Conservation (phyloP, 1,140 invertebrate species). For the Drosophila nasuta region DNA sequence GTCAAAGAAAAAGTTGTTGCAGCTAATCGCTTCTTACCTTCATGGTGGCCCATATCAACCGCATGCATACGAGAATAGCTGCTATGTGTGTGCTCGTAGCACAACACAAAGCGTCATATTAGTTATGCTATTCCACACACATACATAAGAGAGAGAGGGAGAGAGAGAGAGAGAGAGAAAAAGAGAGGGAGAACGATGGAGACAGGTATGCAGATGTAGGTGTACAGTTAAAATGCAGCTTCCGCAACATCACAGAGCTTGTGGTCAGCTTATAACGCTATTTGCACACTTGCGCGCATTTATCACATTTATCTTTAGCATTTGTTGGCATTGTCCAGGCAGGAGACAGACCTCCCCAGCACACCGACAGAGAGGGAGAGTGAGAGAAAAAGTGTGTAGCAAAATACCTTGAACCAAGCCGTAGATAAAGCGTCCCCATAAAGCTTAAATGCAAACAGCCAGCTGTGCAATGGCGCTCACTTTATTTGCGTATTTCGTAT, state of each 20-base stretch:
- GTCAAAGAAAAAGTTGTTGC: conserved; percentile 18
- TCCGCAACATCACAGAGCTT: conserved; percentile 55
- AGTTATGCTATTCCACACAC: conserved; percentile 24
- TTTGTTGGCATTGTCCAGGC: conserved; percentile 41
- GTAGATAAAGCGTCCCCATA: conserved; percentile 68
- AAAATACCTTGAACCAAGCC: conserved; percentile 53
- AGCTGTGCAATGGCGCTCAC: conserved; percentile 62
- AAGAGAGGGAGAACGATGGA: conserved; percentile 1
- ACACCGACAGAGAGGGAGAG: neutral
- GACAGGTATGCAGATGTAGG: neutral
- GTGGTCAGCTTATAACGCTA: conserved; percentile 78
- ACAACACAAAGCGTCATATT: conserved; percentile 29
- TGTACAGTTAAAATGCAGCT: conserved; percentile 28
- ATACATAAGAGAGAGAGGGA: neutral
- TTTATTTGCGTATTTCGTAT: conserved; percentile 79
- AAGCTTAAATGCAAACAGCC: conserved; percentile 75
- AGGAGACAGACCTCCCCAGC: neutral
- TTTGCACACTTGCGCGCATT: conserved; percentile 72
- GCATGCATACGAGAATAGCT: conserved; percentile 3
- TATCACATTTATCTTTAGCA: conserved; percentile 76
- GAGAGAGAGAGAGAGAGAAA: neutral
- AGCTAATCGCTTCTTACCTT: conserved; percentile 8
- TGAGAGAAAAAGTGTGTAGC: neutral
- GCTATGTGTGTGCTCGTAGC: neutral
- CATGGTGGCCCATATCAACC: conserved; percentile 1